These are phyloP conservation scores for Manis crassicaudata DNA, from an alignment of 2,797 vertebrate species.

Conservation along the genomic window DNA sequence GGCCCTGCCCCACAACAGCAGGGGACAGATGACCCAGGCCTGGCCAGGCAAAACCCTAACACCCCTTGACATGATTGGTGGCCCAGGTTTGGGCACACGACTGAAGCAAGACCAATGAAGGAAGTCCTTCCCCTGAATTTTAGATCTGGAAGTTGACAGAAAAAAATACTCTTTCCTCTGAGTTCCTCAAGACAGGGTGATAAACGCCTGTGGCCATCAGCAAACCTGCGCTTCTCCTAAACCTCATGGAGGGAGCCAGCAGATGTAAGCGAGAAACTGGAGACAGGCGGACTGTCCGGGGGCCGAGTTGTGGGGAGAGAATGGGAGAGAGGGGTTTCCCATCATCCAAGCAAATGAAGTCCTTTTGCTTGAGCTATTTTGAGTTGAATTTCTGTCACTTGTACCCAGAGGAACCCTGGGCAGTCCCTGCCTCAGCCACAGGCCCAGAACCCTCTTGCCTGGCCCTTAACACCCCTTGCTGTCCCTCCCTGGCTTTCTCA, in stretches of 20 bases:
- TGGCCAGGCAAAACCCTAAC: not conserved
- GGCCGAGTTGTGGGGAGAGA: not conserved
- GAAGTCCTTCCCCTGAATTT: not conserved
- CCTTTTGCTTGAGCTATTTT: not conserved
- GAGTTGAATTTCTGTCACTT: not conserved
- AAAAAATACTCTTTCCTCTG: not conserved
- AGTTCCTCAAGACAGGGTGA: not conserved
- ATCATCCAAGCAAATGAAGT: not conserved
- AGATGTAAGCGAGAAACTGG: not conserved
- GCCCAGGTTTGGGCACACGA: not conserved
- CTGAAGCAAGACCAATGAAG: not conserved
- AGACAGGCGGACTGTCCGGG: not conserved
- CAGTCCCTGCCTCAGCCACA: not conserved
- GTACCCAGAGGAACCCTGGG: not conserved
- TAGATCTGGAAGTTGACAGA: not conserved
- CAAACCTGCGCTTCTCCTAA: not conserved
- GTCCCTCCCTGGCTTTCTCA: not conserved
- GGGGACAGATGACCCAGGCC: not conserved
- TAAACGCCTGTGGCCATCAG: not conserved
- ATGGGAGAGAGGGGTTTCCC: not conserved
- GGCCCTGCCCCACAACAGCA: not conserved
- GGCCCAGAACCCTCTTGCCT: not conserved
- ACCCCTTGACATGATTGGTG: not conserved
- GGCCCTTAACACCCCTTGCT: not conserved
- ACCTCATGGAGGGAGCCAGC: not conserved